Percentiles rank a stretch among this genome's conserved stretches.
phyloP scores from a whole-genome alignment of 2,797 vertebrate genomes.

The Squalus acanthias region DNA sequence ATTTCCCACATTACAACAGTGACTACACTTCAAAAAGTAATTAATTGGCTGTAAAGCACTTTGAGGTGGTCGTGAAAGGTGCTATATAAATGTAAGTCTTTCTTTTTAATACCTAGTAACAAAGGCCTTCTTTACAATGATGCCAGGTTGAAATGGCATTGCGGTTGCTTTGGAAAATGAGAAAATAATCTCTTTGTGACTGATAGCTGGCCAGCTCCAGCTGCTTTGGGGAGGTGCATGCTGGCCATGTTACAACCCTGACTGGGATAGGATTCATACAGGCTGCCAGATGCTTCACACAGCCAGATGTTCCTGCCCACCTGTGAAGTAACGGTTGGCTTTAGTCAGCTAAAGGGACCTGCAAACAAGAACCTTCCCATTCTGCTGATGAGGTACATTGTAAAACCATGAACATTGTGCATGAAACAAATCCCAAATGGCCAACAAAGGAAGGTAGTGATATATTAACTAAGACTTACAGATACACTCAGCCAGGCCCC shows the following conservation, averaged over 20 bases:
- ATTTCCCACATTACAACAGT: no score
- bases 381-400: neutral
- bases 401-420: neutral
- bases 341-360: neutral
- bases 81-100: no score
- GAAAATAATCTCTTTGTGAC: neutral
- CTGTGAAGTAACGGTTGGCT: neutral
- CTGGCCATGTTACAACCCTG: neutral
- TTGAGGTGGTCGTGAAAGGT: no score
- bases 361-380: conserved; percentile 6
- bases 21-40: no score
- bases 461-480: neutral
- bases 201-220: neutral
- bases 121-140: neutral
- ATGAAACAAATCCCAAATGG: neutral
- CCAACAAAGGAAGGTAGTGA: neutral
- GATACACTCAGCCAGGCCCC: no score
- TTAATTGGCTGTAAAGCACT: no score
- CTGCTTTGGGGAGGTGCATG: neutral
- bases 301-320: neutral
- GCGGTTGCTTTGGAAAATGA: neutral
- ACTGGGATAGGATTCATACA: neutral
- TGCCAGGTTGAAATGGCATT: neutral
- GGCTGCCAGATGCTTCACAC: neutral
- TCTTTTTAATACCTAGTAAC: neutral